Percentiles rank a stretch among this genome's conserved stretches.
Evolutionary conservation across 2,888 invertebrate species (phyloP).

Genomic region (Laothoe populi): DNA sequence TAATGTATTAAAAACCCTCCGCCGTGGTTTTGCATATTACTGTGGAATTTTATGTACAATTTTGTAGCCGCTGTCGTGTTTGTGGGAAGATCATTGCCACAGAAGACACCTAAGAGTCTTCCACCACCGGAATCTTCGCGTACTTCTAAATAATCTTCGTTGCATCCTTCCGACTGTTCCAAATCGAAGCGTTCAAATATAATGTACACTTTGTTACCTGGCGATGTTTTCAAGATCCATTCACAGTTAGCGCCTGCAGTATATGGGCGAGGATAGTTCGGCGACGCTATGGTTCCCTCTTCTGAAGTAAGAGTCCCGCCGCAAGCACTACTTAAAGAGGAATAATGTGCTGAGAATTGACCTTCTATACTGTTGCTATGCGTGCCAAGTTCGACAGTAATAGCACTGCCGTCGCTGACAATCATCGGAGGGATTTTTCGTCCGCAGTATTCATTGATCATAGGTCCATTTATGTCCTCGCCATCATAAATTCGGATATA

Average conservation of each 20-base stretch:
- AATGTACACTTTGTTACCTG: slow-evolving; percentile 89
- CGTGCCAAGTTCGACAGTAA: slow-evolving; percentile 79
- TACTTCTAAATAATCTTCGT: slow-evolving; percentile 94
- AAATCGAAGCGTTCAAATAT: slow-evolving; percentile 89
- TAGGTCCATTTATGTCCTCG: slow-evolving; percentile 84
- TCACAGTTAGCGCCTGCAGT: slow-evolving; percentile 88
- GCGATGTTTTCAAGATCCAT: slow-evolving; percentile 85
- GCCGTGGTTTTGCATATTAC: slow-evolving; percentile 82
- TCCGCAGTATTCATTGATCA: slow-evolving; percentile 88
- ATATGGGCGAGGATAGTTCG: slow-evolving; percentile 93
- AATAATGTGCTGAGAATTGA: slow-evolving; percentile 72
- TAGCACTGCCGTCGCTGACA: slow-evolving; percentile 87
- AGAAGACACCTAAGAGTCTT: slow-evolving; percentile 87
- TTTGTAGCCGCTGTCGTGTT: slow-evolving; percentile 84
- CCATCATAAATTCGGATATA: slow-evolving; percentile 88
- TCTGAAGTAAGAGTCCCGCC: slow-evolving; percentile 91
- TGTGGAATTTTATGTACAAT: slow-evolving; percentile 92
- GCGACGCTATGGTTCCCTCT: slow-evolving; percentile 91
- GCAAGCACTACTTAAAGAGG: slow-evolving; percentile 86
- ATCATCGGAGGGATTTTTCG: slow-evolving; percentile 86
- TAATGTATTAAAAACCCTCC: slow-evolving; percentile 92
- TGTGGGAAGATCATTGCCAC: slow-evolving; percentile 87
- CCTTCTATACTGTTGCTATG: slow-evolving; percentile 57
- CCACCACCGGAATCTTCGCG: slow-evolving; percentile 88
- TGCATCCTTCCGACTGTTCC: slow-evolving; percentile 89